Conservation (phyloP, 92 coral and sea anemone genomes). For the Blastomussa wellsi region DNA sequence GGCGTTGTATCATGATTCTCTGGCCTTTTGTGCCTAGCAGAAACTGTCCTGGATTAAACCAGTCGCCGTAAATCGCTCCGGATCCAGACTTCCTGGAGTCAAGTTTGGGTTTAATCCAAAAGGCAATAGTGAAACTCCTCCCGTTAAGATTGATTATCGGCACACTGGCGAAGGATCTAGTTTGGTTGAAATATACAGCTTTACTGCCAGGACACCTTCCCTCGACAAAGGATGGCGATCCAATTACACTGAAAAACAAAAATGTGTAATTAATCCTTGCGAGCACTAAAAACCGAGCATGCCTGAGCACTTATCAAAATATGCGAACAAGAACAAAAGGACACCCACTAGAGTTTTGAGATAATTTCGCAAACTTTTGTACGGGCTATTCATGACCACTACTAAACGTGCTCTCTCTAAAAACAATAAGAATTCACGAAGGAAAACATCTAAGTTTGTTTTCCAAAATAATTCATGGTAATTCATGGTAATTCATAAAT, state of each 20-base stretch:
- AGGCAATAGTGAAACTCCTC: slow-evolving; percentile 20
- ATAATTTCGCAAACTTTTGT: too few species aligned
- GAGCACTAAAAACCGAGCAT: too few species aligned
- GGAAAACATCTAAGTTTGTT: too few species aligned
- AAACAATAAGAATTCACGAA: too few species aligned
- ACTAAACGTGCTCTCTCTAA: too few species aligned
- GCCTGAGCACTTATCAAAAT: too few species aligned
- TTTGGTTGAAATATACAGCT: background rate
- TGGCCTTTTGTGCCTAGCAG: background rate
- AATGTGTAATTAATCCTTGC: too few species aligned
- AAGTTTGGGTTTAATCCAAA: slow-evolving; percentile 20
- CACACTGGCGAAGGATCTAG: background rate
- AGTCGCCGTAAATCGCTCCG: slow-evolving; percentile 18
- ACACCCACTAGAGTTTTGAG: too few species aligned
- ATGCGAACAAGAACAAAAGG: too few species aligned
- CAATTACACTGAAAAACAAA: background rate
- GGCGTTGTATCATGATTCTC: background rate
- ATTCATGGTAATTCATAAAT: too few species aligned
- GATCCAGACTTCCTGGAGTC: background rate
- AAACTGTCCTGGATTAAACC: slow-evolving; percentile 20
- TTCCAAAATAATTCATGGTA: too few species aligned
- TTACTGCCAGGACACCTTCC: slow-evolving; percentile 23
- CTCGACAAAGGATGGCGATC: slow-evolving; percentile 2
- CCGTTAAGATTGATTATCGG: slow-evolving; percentile 1
- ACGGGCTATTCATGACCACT: too few species aligned